These are phyloP conservation scores for Ruditapes philippinarum DNA, from an alignment of 1,140 invertebrate genomes.

Conservation along the genomic window DNA sequence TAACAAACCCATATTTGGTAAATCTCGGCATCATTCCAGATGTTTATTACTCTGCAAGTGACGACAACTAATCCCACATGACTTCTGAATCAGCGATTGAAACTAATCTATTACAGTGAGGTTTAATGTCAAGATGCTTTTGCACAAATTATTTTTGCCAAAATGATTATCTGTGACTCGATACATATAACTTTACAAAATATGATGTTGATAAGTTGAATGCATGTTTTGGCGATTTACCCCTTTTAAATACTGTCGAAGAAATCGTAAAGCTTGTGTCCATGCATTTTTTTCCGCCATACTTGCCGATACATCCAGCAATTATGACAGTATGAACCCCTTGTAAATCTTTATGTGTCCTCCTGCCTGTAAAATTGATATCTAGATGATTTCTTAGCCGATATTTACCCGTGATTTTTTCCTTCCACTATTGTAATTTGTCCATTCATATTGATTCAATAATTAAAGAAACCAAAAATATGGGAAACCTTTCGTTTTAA, in stretches of 20 bases:
- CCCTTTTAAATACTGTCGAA: constrained; percentile 1
- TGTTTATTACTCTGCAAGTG: background rate
- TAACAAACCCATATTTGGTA: too few species aligned
- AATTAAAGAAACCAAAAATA: too few species aligned
- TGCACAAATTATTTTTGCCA: background rate
- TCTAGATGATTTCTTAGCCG: too few species aligned
- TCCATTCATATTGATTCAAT: too few species aligned
- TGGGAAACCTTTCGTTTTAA: too few species aligned
- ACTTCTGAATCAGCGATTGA: background rate
- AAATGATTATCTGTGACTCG: too few species aligned
- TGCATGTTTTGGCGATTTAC: background rate
- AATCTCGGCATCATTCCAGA: background rate
- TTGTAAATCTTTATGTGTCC: background rate
- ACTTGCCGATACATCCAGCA: constrained; percentile 48
- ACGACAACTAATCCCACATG: background rate
- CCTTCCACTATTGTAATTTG: too few species aligned
- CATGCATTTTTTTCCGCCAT: constrained; percentile 35
- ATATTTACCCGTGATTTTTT: too few species aligned
- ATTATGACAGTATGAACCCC: constrained; percentile 42
- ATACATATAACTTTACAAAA: too few species aligned
- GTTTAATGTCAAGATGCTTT: background rate
- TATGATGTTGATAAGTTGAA: background rate
- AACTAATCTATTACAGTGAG: background rate
- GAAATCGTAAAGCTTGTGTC: constrained; percentile 25
- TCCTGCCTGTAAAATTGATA: background rate